Conservation (phyloP, 1,140 invertebrate genomes). For the Monochamus saltuarius region DNA sequence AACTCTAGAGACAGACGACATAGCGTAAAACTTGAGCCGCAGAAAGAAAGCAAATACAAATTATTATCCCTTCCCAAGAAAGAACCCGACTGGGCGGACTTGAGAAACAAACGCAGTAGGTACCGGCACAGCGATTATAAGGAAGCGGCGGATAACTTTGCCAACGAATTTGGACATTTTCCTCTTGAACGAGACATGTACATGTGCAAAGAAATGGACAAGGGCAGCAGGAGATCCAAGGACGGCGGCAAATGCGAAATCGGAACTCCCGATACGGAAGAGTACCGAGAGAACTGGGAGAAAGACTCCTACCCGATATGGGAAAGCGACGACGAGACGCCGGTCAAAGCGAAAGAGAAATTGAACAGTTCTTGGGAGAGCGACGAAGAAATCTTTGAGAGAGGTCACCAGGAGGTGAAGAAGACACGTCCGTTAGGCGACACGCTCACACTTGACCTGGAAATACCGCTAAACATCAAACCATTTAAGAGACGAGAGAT, state of each 20-base stretch:
- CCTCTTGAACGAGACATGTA: not conserved
- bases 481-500: conserved; percentile 26
- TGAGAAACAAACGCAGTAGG: conserved; percentile 15
- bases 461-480: conserved; percentile 48
- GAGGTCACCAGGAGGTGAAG: not conserved
- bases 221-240: not conserved
- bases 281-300: conserved; percentile 45
- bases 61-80: not conserved
- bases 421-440: conserved; percentile 5
- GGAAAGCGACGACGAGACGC: conserved; percentile 37
- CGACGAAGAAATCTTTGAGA: conserved; percentile 39
- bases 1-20: not conserved
- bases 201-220: conserved; percentile 2
- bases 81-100: conserved; percentile 15
- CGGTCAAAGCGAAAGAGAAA: conserved; percentile 10
- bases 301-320: conserved; percentile 33
- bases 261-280: conserved; percentile 42
- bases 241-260: conserved; percentile 3
- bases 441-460: conserved; percentile 18
- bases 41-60: not conserved
- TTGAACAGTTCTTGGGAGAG: conserved; percentile 43
- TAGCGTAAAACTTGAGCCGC: not conserved
- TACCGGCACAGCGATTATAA: too few species aligned
- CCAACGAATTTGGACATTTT: not conserved
- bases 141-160: not conserved